Conservation (phyloP, 1,140 invertebrate species). For the Bombus impatiens region DNA sequence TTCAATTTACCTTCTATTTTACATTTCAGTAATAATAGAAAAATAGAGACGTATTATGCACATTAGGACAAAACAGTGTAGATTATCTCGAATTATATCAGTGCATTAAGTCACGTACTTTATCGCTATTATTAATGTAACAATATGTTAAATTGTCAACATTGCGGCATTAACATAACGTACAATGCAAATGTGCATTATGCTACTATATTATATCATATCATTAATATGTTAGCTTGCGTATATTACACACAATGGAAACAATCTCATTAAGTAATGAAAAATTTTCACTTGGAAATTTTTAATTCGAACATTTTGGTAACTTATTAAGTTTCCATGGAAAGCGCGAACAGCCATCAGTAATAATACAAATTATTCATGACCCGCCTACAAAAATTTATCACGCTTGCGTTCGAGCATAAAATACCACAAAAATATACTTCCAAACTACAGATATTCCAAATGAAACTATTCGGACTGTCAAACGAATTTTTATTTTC, state of each 20-base stretch:
- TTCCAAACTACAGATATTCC: not conserved
- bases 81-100: not conserved
- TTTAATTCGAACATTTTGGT: not conserved
- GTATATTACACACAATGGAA: not conserved
- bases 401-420: too few species aligned
- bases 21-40: not conserved
- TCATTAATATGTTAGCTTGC: not conserved
- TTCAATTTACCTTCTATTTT: constrained; percentile 13
- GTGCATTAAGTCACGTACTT: too few species aligned
- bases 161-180: not conserved
- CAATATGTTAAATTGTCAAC: not conserved
- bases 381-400: not conserved
- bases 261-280: not conserved
- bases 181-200: not conserved
- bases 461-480: not conserved
- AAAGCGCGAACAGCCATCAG: too few species aligned
- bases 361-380: not conserved
- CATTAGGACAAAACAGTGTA: not conserved
- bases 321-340: not conserved
- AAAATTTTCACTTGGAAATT: not conserved
- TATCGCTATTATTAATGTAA: not conserved
- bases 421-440: not conserved
- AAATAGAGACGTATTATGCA: not conserved
- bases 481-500: not conserved
- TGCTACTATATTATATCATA: not conserved